Conservation (phyloP, 2,888 invertebrate genomes). For the Xanthorhoe spadicearia region DNA sequence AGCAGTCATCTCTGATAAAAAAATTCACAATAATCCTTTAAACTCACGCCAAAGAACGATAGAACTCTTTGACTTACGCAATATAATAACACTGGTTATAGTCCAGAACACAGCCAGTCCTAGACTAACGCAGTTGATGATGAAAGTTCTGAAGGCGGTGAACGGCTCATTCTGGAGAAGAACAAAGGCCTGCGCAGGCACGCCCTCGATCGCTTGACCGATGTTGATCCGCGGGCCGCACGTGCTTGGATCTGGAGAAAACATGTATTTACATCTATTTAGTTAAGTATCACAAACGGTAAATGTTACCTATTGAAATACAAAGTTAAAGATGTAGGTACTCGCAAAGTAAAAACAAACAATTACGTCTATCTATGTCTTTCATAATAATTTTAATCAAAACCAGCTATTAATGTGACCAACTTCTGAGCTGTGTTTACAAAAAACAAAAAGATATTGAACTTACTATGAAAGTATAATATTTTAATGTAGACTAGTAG, state of each 20-base stretch:
- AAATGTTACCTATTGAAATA: no score
- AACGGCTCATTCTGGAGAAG: constrained; percentile 57
- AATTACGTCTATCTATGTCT: no score
- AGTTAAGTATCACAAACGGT: no score
- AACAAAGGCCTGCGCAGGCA: constrained; percentile 68
- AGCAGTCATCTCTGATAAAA: no score
- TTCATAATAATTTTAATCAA: neutral
- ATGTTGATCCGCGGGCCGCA: constrained; percentile 66
- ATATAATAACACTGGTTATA: constrained; percentile 59
- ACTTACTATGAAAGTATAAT: constrained; percentile 74
- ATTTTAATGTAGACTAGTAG: constrained; percentile 65
- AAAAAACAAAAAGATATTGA: neutral
- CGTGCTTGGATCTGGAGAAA: constrained; percentile 60
- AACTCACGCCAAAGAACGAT: no score
- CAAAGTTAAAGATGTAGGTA: no score
- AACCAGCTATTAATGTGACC: no score
- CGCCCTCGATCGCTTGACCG: constrained; percentile 61
- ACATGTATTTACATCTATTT: neutral
- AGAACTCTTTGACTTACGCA: no score
- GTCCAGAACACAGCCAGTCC: constrained; percentile 63
- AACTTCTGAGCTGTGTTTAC: neutral
- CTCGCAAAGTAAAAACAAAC: no score
- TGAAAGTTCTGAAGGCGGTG: constrained; percentile 63
- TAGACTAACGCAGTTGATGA: constrained; percentile 61
- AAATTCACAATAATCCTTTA: neutral